A percentile compares a stretch with the other conserved stretches of the same genome.
Conservation (phyloP, 2,888 invertebrate genomes). For the Eubasilissa splendida region DNA sequence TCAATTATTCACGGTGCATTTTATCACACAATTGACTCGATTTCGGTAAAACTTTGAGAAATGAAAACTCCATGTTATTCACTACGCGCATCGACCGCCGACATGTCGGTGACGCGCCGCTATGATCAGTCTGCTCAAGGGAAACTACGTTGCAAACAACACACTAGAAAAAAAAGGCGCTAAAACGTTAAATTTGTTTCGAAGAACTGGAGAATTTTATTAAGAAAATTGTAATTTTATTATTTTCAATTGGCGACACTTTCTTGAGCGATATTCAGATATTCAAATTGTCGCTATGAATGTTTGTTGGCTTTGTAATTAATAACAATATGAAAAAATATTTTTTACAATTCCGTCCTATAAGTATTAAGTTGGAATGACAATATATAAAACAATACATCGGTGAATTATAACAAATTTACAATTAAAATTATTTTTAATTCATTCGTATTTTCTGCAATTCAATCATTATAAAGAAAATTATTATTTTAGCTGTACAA, state of each 20-base stretch:
- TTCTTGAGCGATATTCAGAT: background rate
- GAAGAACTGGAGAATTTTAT: background rate
- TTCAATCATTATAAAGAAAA: too few relatives aligned
- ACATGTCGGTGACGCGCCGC: background rate
- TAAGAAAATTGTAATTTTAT: background rate
- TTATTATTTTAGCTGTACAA: too few relatives aligned
- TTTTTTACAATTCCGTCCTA: too few relatives aligned
- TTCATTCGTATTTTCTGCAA: too few relatives aligned
- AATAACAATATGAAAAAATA: too few relatives aligned
- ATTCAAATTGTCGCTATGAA: too few relatives aligned
- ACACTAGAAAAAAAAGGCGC: background rate
- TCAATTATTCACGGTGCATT: slow-evolving; percentile 43
- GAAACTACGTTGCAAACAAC: background rate
- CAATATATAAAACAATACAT: too few relatives aligned
- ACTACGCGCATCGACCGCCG: background rate
- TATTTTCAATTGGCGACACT: slow-evolving; percentile 23
- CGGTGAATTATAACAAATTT: too few relatives aligned
- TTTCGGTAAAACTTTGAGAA: slow-evolving; percentile 35
- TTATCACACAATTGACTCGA: slow-evolving; percentile 55
- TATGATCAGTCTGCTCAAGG: background rate
- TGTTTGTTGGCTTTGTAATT: too few relatives aligned
- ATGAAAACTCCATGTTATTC: slow-evolving; percentile 46
- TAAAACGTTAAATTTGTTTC: background rate
- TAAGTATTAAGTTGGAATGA: too few relatives aligned
- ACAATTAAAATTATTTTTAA: too few relatives aligned